Evolutionary conservation across 2,797 vertebrate genomes (phyloP), one percentile per base, ranked within the genome.

Genomic region (Lagorchestes hirsutus): DNA sequence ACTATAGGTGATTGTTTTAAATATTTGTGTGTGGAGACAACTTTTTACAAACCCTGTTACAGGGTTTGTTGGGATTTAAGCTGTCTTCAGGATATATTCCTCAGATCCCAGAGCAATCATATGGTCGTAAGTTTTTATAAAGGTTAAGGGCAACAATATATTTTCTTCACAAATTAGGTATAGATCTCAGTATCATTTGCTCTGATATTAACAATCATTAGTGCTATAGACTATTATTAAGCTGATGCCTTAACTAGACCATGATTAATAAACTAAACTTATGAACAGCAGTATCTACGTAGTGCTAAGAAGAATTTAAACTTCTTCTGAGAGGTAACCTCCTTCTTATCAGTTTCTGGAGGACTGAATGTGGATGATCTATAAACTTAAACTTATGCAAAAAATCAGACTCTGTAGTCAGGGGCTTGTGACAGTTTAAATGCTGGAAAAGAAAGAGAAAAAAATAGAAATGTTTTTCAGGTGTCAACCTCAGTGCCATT

Each of bases 241-340:
- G 74, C 92, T 95, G 18, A 54, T n/a, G 93, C 90, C 55, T 93
- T 67, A 92, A 90, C 40, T 92, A 94, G 90, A 58, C 27, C 34
- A 55, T 91, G 55, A 18, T 55, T 92, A 93, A 92, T 54, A 92
- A 95, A 9, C 82, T 55, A 59, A 90, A 18, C 90, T 52, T 96
- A 91, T 59, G 59, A 92, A 90, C 22, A 34, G 0, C 16, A 50
- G 31, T 50, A 55, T 10, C 50, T 82, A 67, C 90, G 93, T 93
- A 55, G 34, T n/a, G 52, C 29, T 87, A 59, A 93, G 93, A 92
- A 91, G 90, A 54, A 54, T 91, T 46, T 91, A 91, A 54, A 31
- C 90, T 5, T 91, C 13, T 91, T 54, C 4, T 91, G 52, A 91
- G 52, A 91, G 54, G 52, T 91, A 55, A 55, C 1, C 52, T 93